These are phyloP conservation scores for Rhinopomastus cyanomelas DNA, from an alignment of 2,113 vertebrate species.

Conservation along the genomic window DNA sequence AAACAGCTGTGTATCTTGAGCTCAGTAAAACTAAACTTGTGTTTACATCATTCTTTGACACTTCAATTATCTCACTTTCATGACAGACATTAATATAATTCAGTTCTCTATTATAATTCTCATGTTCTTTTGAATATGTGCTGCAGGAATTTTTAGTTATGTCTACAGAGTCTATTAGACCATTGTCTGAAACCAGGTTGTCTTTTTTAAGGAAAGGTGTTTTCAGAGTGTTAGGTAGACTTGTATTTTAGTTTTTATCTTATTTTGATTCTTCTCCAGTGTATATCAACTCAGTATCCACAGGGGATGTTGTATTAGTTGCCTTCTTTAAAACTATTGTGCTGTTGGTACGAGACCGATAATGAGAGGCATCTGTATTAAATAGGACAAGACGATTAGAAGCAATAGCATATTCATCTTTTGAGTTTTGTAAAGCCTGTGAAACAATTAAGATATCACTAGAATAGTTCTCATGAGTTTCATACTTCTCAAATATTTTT, in stretches of 20 bases:
- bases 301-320: neutral
- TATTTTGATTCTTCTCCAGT: constrained; percentile 25
- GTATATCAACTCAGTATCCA: neutral
- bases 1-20: neutral
- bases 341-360: neutral
- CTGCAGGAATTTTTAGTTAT: constrained; percentile 34
- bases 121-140: constrained; percentile 21
- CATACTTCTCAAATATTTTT: constrained; percentile 37
- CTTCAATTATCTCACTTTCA: neutral
- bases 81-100: constrained; percentile 18
- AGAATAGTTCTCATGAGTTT: constrained; percentile 43
- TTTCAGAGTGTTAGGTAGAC: constrained; percentile 57
- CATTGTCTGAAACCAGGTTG: neutral
- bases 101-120: constrained; percentile 1
- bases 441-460: neutral
- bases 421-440: neutral
- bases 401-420: constrained; percentile 8
- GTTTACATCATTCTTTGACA: neutral
- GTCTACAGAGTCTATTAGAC: constrained; percentile 17
- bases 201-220: constrained; percentile 45
- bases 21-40: neutral
- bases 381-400: constrained; percentile 32
- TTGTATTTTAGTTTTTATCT: constrained; percentile 40
- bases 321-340: neutral
- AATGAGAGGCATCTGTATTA: neutral